Base-by-base conservation (phyloP, 2,888 invertebrate genomes). In the Chaitophorus viminalis region DNA sequence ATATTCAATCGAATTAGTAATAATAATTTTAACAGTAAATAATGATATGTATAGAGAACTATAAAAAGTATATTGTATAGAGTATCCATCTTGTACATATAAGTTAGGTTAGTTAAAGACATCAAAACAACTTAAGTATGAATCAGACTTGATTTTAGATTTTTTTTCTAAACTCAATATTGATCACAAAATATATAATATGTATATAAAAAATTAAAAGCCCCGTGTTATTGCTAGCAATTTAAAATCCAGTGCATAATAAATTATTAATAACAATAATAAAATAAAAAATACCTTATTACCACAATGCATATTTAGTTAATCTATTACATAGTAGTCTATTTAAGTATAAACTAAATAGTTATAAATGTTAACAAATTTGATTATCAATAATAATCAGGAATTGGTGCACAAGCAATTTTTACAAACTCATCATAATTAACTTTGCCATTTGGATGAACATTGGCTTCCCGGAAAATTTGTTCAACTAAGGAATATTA, bases 341-440 rank as follows among this genome's bases (percentile, higher is more conserved):
- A 68, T 65, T 68, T 29, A 68, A 75, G 46, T 46, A 46, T n/a
- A 3, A 29, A 31, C 33, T 33, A 77, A 29, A 77, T 54, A 60
- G 4, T n/a, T 9, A 39, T 33, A 21, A 52, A 60, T 31, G 31
- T 68, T 52, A 52, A 54, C 0, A 33, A 33, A 77, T 39, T 60
- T 65, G 31, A 60, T 21, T 78, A 82, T 93, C 92, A 97, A 91
- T 97, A 98, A 91, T 98, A 98, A 91, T 98, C 97, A 0, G 97
- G 97, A 8, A 97, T 96, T 0, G 97, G 97, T 5, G 97, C 97
- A 92, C 97, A 97, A 5, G 97, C 95, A 90, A 98, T 97, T 92
- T 97, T 96, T 0, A 97, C 96, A 91, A 98, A 97, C 91, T 98
- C 97, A 90, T 97, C 95, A 90, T 97, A 98, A n/a, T 95, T 94